These are phyloP conservation scores for Salvelinus fontinalis DNA, from an alignment of 2,113 vertebrate genomes.

Conservation along the genomic window DNA sequence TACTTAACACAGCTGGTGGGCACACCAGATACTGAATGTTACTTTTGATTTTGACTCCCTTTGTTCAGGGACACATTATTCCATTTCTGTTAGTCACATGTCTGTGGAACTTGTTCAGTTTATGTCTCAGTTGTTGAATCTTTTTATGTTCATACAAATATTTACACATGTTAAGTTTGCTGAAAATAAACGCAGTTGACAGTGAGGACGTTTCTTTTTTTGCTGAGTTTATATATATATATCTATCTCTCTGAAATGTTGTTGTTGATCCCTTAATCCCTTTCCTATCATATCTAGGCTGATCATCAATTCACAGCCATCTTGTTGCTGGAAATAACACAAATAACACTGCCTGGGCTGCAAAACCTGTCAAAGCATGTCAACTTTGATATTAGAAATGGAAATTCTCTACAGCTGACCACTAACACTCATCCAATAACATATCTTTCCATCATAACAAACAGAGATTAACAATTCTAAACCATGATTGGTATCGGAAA, in stretches of 20 bases:
- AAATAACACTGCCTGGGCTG: conserved; percentile 27
- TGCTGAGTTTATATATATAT: neutral
- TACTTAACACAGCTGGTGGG: too few relatives aligned
- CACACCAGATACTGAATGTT: too few relatives aligned
- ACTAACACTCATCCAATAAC: neutral
- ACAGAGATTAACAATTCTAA: neutral
- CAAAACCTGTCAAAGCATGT: conserved; percentile 29
- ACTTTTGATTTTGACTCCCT: too few relatives aligned
- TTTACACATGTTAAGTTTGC: too few relatives aligned
- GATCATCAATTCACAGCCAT: conserved; percentile 15
- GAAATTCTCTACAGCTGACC: neutral
- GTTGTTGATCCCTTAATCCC: conserved; percentile 7
- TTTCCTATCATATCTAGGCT: conserved; percentile 1
- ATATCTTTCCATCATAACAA: neutral
- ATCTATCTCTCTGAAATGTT: conserved; percentile 6
- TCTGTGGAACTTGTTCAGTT: too few relatives aligned
- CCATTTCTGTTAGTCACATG: too few relatives aligned
- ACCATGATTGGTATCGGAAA: neutral
- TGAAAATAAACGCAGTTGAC: too few relatives aligned
- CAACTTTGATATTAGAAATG: neutral
- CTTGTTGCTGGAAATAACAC: neutral
- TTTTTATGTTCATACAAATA: too few relatives aligned
- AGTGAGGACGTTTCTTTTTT: too few relatives aligned
- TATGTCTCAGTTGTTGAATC: too few relatives aligned
- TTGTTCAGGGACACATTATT: too few relatives aligned